Evolutionary conservation across 2,113 vertebrate species (phyloP), one percentile per base, ranked within the genome.

Genomic region (Todiramphus chloris): DNA sequence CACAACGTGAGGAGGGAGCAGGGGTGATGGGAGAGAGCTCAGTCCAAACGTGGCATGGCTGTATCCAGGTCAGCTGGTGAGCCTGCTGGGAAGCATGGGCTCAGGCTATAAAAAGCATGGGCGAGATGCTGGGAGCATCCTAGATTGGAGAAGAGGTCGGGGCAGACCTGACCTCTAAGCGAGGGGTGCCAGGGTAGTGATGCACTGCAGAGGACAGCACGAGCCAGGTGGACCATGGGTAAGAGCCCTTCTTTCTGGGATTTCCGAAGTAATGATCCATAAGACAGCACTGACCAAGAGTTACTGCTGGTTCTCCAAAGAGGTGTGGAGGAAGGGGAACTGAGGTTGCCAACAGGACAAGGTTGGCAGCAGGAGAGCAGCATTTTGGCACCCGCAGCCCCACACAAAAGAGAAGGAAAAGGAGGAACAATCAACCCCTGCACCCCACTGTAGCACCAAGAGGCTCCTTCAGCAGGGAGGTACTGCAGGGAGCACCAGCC

Each of bases 141-240:
- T 12, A 11, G 27, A 69, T 41, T 0, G 0, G 25, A 0, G 0
- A 69, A 41, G 41, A 51, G 35, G 37, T n/a, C 3, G 2, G 60
- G n/a, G 51, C 16, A 43, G 73, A 68, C 24, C 53, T 68, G 53
- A 31, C 50, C 55, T 33, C 43, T 21, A 9, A 56, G 35, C 1
- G 0, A 67, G 44, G 50, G 35, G 35, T 56, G 81, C 59, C 46
- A 58, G 55, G 64, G 20, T 30, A 63, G 27, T 0, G 0, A 30
- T 5, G 55, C 59, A 64, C 68, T 41, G 68, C 73, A 73, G 37
- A 70, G 37, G 23, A 69, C 3, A 8, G 35, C 44, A 56, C 19
- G 0, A 0, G 69, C 39, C 48, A 69, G 0, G 4, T 0, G 3
- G 55, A 58, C 44, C 1, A 0, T 2, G 14, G n/a, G 33, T 67